phyloP scores from a whole-genome alignment of 2,797 vertebrate genomes.

The Mionectes olivaceus region DNA sequence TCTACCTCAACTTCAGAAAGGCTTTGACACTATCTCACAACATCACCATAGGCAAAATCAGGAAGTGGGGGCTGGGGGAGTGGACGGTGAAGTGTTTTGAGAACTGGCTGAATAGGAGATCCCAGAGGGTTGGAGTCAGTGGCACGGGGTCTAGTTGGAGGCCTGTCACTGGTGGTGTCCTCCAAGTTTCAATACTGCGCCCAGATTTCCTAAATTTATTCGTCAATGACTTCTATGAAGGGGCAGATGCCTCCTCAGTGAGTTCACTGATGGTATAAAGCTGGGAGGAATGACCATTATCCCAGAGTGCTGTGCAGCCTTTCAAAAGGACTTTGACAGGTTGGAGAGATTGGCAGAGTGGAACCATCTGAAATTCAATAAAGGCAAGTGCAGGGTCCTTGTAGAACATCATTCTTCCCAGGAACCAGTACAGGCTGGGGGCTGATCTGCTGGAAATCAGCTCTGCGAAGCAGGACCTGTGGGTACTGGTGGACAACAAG shows the following conservation, averaged over 20 bases:
- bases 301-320: not conserved
- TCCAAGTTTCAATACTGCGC: fast-evolving
- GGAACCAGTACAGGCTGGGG: fast-evolving
- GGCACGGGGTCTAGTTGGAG: not conserved
- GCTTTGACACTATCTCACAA: not conserved
- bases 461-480: not conserved
- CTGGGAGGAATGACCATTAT: fast-evolving
- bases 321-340: fast-evolving
- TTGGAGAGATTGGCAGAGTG: not conserved
- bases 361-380: not conserved
- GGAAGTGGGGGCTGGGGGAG: not conserved
- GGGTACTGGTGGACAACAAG: not conserved
- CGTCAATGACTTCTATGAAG: not conserved
- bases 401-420: not conserved
- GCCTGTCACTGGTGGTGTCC: not conserved
- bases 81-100: not conserved
- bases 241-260: not conserved
- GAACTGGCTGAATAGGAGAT: not conserved
- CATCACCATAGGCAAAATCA: not conserved
- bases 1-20: fast-evolving
- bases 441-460: not conserved
- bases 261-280: not conserved
- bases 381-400: fast-evolving
- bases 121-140: not conserved
- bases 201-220: not conserved